Evolutionary conservation across 2,797 vertebrate genomes (phyloP).

Genomic region (Manis pentadactyla): DNA sequence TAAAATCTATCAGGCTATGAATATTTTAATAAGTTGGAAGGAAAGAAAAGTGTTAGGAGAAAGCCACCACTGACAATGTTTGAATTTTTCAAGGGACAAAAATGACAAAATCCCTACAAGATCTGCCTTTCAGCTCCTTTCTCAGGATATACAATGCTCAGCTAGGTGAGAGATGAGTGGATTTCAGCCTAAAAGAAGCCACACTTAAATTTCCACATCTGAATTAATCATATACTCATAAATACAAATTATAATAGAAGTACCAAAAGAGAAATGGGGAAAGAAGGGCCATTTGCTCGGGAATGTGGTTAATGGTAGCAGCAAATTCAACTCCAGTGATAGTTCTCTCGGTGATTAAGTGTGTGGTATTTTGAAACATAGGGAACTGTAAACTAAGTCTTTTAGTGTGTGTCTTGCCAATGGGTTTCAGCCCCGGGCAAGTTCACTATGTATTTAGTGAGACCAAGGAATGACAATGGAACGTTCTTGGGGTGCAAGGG

Average conservation of each 20-base stretch:
- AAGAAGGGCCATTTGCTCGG: neutral
- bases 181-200: neutral
- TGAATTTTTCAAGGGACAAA: conserved; percentile 8
- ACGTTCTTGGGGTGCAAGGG: no score
- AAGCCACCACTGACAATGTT: neutral
- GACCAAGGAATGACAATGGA: no score
- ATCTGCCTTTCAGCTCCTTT: neutral
- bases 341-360: neutral
- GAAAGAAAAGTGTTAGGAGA: neutral
- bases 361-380: neutral
- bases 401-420: neutral
- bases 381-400: neutral
- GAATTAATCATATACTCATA: neutral
- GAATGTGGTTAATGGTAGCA: neutral
- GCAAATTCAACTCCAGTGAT: neutral
- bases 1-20: conserved; percentile 48
- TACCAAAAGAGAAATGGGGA: neutral
- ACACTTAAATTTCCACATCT: neutral
- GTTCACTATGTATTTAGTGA: no score
- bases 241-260: neutral
- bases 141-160: neutral
- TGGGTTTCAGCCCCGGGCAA: no score
- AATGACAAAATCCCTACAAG: neutral
- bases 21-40: conserved; percentile 59
- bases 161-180: neutral